phyloP scores from a whole-genome alignment of 2,797 vertebrate genomes.

The Galaxias olidus region DNA sequence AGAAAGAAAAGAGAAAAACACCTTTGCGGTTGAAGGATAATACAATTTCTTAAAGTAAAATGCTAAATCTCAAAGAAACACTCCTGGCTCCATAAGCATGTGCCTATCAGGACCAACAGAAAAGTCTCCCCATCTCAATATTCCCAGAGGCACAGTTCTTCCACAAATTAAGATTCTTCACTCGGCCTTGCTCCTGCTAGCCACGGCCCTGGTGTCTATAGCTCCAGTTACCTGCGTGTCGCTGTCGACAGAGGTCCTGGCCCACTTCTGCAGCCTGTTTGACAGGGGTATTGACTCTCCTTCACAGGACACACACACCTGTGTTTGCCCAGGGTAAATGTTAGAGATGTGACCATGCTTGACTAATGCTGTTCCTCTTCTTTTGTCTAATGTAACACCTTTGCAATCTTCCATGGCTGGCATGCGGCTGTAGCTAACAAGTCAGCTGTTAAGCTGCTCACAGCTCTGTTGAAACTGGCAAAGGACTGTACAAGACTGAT shows the following conservation, averaged over 20 bases:
- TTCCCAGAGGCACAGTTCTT: too few relatives aligned
- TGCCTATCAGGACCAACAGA: too few relatives aligned
- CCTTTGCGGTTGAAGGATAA: too few relatives aligned
- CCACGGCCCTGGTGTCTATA: too few relatives aligned
- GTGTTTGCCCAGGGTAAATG: conserved; percentile 64
- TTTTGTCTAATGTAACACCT: conserved; percentile 41
- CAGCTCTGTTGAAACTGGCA: conserved; percentile 50
- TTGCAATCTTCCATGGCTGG: conserved; percentile 3
- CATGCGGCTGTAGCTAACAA: conserved; percentile 15
- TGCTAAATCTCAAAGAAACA: too few relatives aligned
- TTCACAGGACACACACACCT: conserved; percentile 50
- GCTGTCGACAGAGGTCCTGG: neutral
- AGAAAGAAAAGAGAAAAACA: too few relatives aligned
- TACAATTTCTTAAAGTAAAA: too few relatives aligned
- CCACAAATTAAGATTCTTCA: too few relatives aligned
- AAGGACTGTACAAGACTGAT: too few relatives aligned
- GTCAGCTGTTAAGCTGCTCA: conserved; percentile 42
- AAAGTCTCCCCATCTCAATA: too few relatives aligned
- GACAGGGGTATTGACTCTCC: conserved; percentile 57
- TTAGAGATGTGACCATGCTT: conserved; percentile 52
- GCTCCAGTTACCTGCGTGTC: neutral
- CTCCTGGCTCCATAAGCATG: too few relatives aligned
- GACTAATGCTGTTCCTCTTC: conserved; percentile 51
- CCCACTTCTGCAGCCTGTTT: conserved; percentile 10
- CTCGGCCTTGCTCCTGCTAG: too few relatives aligned